These are phyloP conservation scores for Morpho achilles DNA, from an alignment of 2,888 invertebrate species.

Conservation along the genomic window DNA sequence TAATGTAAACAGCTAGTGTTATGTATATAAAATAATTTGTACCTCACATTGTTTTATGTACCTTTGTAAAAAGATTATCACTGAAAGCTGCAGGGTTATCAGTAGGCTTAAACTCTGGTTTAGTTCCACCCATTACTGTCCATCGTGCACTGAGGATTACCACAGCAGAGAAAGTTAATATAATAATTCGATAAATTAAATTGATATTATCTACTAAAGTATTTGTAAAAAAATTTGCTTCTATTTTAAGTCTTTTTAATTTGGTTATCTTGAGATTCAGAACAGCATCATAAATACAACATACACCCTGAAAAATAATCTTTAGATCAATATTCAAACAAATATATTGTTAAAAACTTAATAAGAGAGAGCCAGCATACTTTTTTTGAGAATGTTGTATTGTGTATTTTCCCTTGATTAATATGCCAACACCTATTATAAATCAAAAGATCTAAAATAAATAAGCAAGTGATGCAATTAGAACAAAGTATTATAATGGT, in stretches of 20 bases:
- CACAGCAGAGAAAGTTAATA: conserved; percentile 69
- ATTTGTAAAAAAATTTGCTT: not conserved
- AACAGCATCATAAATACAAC: conserved; percentile 84
- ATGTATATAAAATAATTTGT: too few species aligned
- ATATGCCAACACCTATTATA: too few species aligned
- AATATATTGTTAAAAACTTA: too few species aligned
- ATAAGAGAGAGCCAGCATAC: too few species aligned
- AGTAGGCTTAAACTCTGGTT: conserved; percentile 88
- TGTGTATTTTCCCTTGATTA: too few species aligned
- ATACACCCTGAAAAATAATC: conserved; percentile 73
- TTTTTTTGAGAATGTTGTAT: too few species aligned
- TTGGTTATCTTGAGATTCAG: conserved; percentile 28
- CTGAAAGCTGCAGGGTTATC: conserved; percentile 96
- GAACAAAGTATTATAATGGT: too few species aligned
- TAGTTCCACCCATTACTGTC: conserved; percentile 87
- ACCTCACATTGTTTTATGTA: conserved; percentile 41
- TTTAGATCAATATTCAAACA: too few species aligned
- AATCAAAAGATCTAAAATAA: too few species aligned
- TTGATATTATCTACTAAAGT: not conserved
- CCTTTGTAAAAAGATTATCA: conserved; percentile 81
- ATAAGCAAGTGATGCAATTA: too few species aligned
- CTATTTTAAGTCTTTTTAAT: conserved; percentile 11
- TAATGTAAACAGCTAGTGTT: too few species aligned
- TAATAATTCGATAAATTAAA: conserved; percentile 57
- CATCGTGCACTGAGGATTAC: conserved; percentile 83